Conservation (phyloP, 2,797 vertebrate species). For the Arrhamphus sclerolepis region DNA sequence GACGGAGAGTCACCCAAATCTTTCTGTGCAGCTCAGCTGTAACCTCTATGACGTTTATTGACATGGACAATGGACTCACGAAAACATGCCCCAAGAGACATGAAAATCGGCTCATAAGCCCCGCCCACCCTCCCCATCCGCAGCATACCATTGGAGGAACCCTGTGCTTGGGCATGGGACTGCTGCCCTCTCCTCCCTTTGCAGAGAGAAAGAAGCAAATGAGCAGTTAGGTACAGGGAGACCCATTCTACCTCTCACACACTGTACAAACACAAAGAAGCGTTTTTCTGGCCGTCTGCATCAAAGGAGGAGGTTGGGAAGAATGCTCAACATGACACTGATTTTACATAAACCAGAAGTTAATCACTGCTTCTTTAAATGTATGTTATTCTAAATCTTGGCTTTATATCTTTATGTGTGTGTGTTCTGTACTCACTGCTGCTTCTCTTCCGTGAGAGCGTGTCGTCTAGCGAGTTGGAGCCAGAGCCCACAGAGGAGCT, state of each 20-base stretch:
- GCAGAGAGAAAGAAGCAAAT: conserved; percentile 62
- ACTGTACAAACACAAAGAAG: conserved; percentile 3
- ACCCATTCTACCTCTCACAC: conserved; percentile 35
- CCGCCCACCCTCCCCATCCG: conserved; percentile 65
- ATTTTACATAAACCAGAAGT: background rate
- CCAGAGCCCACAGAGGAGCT: conserved; percentile 97
- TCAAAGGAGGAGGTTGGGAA: background rate
- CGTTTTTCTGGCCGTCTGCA: background rate
- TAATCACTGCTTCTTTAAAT: background rate
- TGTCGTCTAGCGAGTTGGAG: conserved; percentile 96
- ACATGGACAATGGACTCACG: conserved; percentile 71
- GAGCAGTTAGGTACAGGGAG: conserved; percentile 59
- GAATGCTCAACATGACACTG: background rate
- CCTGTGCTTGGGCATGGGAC: conserved; percentile 77
- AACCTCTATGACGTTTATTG: conserved; percentile 53
- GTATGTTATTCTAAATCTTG: background rate
- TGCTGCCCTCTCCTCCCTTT: conserved; percentile 83
- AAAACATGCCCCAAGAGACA: conserved; percentile 73
- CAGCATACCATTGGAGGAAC: conserved; percentile 83
- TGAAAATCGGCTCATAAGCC: conserved; percentile 59
- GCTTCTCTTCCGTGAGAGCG: conserved; percentile 91
- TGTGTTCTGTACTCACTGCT: conserved; percentile 87
- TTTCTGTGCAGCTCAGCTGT: conserved; percentile 60
- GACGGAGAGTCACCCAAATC: conserved; percentile 33
- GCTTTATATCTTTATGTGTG: background rate